Percentiles rank a stretch among this genome's conserved stretches.
phyloP scores from a whole-genome alignment of 64 coral and sea anemone species.

The Pocillopora damicornis region DNA sequence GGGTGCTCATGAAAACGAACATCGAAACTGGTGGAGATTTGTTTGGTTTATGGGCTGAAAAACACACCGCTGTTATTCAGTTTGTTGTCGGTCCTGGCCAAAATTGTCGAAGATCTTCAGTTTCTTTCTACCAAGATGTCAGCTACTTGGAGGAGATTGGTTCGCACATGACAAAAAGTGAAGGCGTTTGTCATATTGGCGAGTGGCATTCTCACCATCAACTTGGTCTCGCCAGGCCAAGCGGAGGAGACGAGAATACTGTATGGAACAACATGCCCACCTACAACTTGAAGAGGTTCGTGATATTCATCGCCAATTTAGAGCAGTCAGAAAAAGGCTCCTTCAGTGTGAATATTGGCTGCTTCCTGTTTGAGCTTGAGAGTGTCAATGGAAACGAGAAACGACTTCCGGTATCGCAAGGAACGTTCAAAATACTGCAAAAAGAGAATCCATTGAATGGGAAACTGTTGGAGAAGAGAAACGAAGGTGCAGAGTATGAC shows the following conservation, averaged over 20 bases:
- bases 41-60: slow-evolving; percentile 54
- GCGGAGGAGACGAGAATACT: slow-evolving; percentile 66
- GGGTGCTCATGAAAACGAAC: slow-evolving; percentile 26
- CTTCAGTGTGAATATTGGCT: slow-evolving; percentile 29
- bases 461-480: not conserved
- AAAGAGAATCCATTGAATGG: not conserved
- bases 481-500: not conserved
- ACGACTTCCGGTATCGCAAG: not conserved
- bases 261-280: slow-evolving; percentile 61
- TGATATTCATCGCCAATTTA: slow-evolving; percentile 57
- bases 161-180: not conserved
- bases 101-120: not conserved
- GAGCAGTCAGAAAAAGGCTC: not conserved
- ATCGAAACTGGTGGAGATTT: slow-evolving; percentile 55
- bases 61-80: slow-evolving; percentile 49
- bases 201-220: slow-evolving; percentile 67
- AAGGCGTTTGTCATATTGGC: slow-evolving; percentile 52
- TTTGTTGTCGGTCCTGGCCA: slow-evolving; percentile 40
- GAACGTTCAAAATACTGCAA: slow-evolving; percentile 2
- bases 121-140: slow-evolving; percentile 51
- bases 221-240: slow-evolving; percentile 56
- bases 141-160: slow-evolving; percentile 31
- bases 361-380: slow-evolving; percentile 46
- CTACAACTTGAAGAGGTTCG: slow-evolving; percentile 52
- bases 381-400: not conserved